Conservation (phyloP, 2,888 invertebrate species). For the Ectropis crepuscularia region DNA sequence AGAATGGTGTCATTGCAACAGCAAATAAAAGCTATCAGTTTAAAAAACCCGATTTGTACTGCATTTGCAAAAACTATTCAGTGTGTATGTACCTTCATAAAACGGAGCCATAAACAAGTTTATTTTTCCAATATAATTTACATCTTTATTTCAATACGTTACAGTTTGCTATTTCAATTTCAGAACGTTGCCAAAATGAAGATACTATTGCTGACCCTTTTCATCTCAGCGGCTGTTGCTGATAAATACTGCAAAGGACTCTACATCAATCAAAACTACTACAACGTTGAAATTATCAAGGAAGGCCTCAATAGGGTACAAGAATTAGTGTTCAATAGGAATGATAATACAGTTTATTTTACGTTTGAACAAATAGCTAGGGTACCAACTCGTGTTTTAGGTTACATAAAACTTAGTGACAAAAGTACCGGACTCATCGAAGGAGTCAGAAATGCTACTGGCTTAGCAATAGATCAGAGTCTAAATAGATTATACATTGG, state of each 20-base stretch:
- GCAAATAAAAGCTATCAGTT: no score
- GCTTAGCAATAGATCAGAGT: conserved; percentile 64
- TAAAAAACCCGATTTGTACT: no score
- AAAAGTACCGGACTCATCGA: conserved; percentile 57
- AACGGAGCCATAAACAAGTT: not conserved
- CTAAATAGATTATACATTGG: conserved; percentile 69
- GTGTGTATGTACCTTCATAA: no score
- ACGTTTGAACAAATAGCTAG: conserved; percentile 64
- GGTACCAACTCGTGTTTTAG: conserved; percentile 55
- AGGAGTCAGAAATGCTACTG: conserved; percentile 70
- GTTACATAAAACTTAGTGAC: conserved; percentile 60
- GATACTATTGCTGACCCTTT: conserved; percentile 45
- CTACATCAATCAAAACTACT: conserved; percentile 63
- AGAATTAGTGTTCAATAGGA: conserved; percentile 60
- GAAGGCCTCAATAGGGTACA: conserved; percentile 69
- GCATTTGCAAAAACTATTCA: no score
- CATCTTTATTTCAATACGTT: not conserved
- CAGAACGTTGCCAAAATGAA: conserved; percentile 41
- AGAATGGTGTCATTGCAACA: no score
- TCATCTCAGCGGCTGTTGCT: conserved; percentile 48
- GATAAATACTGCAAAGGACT: conserved; percentile 63
- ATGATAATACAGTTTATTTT: conserved; percentile 71
- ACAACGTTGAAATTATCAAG: conserved; percentile 64
- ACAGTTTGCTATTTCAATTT: not conserved
- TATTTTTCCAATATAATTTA: not conserved